Base-by-base conservation (phyloP, 2,797 vertebrate species). In the Naso thynnoides region DNA sequence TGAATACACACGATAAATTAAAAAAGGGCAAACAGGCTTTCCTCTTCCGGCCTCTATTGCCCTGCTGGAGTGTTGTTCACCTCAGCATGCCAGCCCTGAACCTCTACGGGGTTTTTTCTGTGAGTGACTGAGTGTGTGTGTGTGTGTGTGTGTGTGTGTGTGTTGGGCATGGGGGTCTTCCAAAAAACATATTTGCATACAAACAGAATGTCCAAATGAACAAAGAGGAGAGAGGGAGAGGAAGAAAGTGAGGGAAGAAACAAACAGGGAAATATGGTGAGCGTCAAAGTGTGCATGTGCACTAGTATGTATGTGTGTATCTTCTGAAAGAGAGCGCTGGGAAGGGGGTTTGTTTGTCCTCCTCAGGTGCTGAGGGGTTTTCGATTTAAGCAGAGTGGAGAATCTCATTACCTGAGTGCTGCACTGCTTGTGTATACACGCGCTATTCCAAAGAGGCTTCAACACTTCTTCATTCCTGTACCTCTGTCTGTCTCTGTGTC, bases 351-450 rank as follows among this genome's bases (percentile, higher is more conserved):
- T 90, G 81, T 87, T 84, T 81, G 86, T 80, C 71, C 75, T 81
- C 68, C 74, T 76, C 78, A 53, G 83, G 73, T 84, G 73, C 79
- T 63, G 86, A 79, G 82, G 66, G 74, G 39, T 53, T 79, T 82
- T 82, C 15, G 38, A 64, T 87, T 83, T 66, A 78, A 79, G 64
- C 77, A 54, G 78, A 83, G 85, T 42, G 63, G 78, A 86, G 88
- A 90, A 88, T 89, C 79, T 91, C 85, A 90, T 90, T 89, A 87
- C 79, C 79, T 83, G 83, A 73, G 61, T 64, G 83, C 87, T 82
- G 83, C 86, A 74, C 74, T 67, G 65, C 78, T 67, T 80, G 74
- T 79, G 84, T 90, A 86, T 86, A 89, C 85, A 82, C 2, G 14
- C 60, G 0, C 65, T 85, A 84, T 83, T 78, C 84, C 66, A 61